These are phyloP conservation scores for Acleris cristana DNA, from an alignment of 2,888 invertebrate genomes.

Conservation along the genomic window DNA sequence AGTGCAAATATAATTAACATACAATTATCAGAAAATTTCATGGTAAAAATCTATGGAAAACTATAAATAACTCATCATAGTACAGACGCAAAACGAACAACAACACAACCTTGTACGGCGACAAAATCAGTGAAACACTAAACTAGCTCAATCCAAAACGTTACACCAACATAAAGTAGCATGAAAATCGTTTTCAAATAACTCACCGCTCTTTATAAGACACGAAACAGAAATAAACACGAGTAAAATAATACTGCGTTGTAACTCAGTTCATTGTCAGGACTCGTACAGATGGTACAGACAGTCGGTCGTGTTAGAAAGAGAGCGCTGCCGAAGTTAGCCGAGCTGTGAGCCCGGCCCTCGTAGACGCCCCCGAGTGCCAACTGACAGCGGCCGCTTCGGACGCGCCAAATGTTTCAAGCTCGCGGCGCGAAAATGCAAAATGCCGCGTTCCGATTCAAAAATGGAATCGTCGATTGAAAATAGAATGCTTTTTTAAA, in stretches of 20 bases:
- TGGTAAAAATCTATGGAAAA: constrained; percentile 18
- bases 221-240: constrained; percentile 45
- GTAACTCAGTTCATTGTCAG: constrained; percentile 72
- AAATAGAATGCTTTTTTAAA: constrained; percentile 49
- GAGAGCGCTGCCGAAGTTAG: constrained; percentile 63
- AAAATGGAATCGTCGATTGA: constrained; percentile 42
- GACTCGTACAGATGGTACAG: constrained; percentile 26
- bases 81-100: constrained; percentile 46
- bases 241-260: constrained; percentile 44
- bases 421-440: constrained; percentile 66
- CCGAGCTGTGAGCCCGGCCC: constrained; percentile 62
- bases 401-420: constrained; percentile 63
- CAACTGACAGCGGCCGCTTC: constrained; percentile 68
- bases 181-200: constrained; percentile 40
- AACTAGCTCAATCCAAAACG: constrained; percentile 17
- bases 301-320: constrained; percentile 37
- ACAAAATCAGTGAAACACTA: constrained; percentile 14
- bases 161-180: constrained; percentile 37
- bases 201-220: constrained; percentile 59
- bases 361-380: constrained; percentile 60
- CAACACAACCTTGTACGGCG: constrained; percentile 34
- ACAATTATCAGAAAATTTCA: neutral
- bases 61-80: constrained; percentile 37
- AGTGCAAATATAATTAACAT: neutral
- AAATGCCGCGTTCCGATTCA: constrained; percentile 43